phyloP scores from a whole-genome alignment of 1,140 invertebrate species.

The Leptinotarsa defecta region DNA sequence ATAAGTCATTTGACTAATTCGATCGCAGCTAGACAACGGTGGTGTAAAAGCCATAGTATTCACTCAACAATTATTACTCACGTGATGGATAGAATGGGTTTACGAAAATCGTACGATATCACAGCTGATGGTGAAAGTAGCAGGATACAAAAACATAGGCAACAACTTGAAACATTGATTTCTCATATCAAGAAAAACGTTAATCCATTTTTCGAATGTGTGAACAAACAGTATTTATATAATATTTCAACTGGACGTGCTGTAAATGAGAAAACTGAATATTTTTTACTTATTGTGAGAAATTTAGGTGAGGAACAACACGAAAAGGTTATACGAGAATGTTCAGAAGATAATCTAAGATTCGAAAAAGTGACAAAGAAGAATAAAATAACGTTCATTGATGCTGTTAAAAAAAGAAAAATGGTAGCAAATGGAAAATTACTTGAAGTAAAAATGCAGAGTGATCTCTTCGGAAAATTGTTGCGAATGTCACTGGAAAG shows the following conservation, averaged over 20 bases:
- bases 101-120: no score
- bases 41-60: no score
- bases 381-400: slow-evolving; percentile 17
- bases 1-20: no score
- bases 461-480: slow-evolving; percentile 18
- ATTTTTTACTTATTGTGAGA: no score
- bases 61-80: no score
- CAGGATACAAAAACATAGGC: no score
- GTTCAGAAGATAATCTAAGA: not conserved
- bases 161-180: no score
- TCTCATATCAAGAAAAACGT: no score
- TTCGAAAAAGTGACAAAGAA: slow-evolving; percentile 16
- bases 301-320: no score
- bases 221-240: not conserved
- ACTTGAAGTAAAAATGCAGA: not conserved
- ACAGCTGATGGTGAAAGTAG: no score
- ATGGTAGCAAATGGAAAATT: not conserved
- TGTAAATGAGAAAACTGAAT: not conserved
- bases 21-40: no score
- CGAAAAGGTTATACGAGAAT: not conserved
- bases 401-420: not conserved
- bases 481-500: slow-evolving; percentile 11
- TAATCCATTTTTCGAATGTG: not conserved
- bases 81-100: no score
- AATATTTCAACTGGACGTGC: not conserved